Conservation (phyloP, 2,888 invertebrate species). For the Ephialtes manifestator region DNA sequence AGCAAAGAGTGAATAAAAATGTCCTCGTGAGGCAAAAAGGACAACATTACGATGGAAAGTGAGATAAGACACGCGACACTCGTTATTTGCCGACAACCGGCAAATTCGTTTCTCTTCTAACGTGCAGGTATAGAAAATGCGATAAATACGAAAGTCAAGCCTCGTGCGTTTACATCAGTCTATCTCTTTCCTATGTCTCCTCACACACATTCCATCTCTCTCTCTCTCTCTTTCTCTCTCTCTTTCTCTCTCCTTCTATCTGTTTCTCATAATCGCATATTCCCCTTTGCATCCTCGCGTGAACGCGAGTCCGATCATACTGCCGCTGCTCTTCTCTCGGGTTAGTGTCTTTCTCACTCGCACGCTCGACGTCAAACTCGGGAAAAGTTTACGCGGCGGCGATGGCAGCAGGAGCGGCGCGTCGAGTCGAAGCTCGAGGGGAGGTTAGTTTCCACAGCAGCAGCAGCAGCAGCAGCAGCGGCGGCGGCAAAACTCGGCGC, state of each 20-base stretch:
- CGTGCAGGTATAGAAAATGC: constrained; percentile 6
- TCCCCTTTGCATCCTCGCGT: constrained; percentile 43
- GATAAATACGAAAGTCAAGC: neutral
- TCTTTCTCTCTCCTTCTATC: neutral
- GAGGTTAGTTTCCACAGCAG: neutral
- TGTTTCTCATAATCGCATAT: constrained; percentile 31
- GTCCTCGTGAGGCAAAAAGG: neutral
- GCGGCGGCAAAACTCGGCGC: constrained; percentile 43
- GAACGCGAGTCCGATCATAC: constrained; percentile 54
- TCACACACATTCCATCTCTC: neutral
- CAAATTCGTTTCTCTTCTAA: neutral
- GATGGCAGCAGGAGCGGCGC: constrained; percentile 59
- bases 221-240: neutral
- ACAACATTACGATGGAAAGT: neutral
- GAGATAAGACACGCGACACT: constrained; percentile 36
- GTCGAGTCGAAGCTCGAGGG: constrained; percentile 42
- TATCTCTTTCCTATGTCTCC: neutral
- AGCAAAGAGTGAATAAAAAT: neutral
- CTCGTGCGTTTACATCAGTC: constrained; percentile 10
- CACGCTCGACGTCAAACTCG: constrained; percentile 67
- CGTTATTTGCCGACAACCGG: neutral
- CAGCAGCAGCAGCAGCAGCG: constrained; percentile 31
- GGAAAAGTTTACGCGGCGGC: constrained; percentile 71
- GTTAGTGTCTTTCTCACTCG: constrained; percentile 60
- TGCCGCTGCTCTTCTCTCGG: constrained; percentile 34